Percentiles rank a stretch among this genome's conserved stretches.
phyloP scores from a whole-genome alignment of 35 echinoderm and acorn worm genomes.

The Patiria miniata region DNA sequence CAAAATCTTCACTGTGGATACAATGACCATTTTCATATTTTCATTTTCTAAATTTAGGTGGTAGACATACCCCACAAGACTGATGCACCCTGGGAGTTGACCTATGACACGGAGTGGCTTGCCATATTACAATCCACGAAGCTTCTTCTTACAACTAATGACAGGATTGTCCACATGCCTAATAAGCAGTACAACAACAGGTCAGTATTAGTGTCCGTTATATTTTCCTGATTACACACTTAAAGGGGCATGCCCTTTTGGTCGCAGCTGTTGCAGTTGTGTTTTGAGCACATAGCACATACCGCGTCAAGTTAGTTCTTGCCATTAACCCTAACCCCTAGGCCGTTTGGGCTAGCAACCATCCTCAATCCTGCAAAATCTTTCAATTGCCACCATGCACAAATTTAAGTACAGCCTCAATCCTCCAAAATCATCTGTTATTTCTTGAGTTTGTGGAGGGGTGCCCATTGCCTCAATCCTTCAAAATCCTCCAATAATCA shows the following conservation, averaged over 20 bases:
- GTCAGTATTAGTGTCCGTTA: too few relatives aligned
- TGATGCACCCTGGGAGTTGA: constrained; percentile 76
- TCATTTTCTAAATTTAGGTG: constrained; percentile 42
- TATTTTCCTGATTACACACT: background rate
- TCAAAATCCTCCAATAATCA: too few relatives aligned
- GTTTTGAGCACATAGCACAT: background rate
- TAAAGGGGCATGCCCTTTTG: background rate
- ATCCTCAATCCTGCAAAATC: too few relatives aligned
- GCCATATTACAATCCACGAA: constrained; percentile 85
- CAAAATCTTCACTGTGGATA: too few relatives aligned
- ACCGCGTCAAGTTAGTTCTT: background rate
- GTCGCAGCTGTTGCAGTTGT: background rate
- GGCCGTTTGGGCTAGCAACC: too few relatives aligned
- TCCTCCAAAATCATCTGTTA: too few relatives aligned
- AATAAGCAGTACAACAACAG: constrained; percentile 48
- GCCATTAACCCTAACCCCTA: too few relatives aligned
- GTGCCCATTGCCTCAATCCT: too few relatives aligned
- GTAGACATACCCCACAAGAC: constrained; percentile 76
- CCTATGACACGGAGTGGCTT: constrained; percentile 89
- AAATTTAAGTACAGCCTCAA: too few relatives aligned
- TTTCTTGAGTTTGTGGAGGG: too few relatives aligned
- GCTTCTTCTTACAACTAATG: constrained; percentile 68
- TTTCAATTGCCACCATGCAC: too few relatives aligned
- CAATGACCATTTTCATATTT: too few relatives aligned
- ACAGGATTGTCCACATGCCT: constrained; percentile 68